phyloP scores from a whole-genome alignment of 2,113 vertebrate genomes.

The Tachycineta bicolor region DNA sequence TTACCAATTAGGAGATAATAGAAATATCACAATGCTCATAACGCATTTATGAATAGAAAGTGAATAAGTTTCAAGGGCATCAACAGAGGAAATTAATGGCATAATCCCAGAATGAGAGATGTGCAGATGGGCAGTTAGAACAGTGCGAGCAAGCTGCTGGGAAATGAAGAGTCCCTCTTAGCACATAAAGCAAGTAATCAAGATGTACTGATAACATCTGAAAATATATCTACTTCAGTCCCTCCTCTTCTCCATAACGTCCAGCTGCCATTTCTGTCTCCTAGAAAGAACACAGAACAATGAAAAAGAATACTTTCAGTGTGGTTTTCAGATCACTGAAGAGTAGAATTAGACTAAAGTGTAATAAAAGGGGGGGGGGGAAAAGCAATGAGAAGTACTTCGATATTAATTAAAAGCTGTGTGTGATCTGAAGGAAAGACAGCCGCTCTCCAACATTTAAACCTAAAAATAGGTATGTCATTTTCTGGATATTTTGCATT shows the following conservation, averaged over 20 bases:
- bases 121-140: neutral
- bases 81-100: neutral
- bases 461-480: neutral
- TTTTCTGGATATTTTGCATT: neutral
- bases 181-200: neutral
- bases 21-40: neutral
- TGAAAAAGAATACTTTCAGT: neutral
- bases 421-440: neutral
- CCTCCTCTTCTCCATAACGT: neutral
- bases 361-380: neutral
- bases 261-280: neutral
- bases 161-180: neutral
- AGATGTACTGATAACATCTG: neutral
- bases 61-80: neutral
- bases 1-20: slow-evolving; percentile 4
- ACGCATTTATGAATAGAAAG: neutral
- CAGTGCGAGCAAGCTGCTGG: neutral
- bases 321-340: neutral
- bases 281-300: neutral
- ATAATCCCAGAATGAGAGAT: neutral
- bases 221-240: neutral
- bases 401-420: neutral
- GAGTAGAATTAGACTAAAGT: neutral
- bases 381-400: neutral
- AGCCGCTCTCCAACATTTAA: neutral